Base-by-base conservation (phyloP, 2,113 vertebrate species). In the Acanthochromis polyacanthus region DNA sequence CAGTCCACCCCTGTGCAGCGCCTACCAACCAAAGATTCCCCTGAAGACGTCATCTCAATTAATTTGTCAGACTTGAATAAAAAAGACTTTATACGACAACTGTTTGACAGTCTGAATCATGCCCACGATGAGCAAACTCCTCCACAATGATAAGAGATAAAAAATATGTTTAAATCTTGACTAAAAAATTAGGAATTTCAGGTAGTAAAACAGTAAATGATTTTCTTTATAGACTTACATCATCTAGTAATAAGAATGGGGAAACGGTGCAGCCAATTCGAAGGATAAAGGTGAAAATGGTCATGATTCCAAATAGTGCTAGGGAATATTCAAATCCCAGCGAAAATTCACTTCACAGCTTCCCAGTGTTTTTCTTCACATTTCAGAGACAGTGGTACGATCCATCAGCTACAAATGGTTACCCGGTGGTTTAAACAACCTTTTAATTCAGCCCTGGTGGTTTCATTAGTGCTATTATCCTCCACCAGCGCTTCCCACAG, bases 401-500 rank as follows among this genome's bases (percentile, higher is more conserved):
- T 87, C 25, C 50, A 48, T 28, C 55, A 48, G 0, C 60, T 59
- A 2, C 51, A 80, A 67, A 73, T 56, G 40, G 48, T 66, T 20
- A 58, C n/a, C 51, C 43, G 58, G 32, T 56, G 17, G 46, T 71
- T 70, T 82, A 45, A 75, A 61, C 58, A 74, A 23, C 30, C 60
- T 77, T 72, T 82, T 75, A 80, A 71, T 71, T 78, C 63, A 84
- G 25, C 64, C 60, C 56, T 32, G 3, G 28, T 11, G 75, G 71
- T 81, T 86, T 88, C 60, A 82, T 81, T 82, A 73, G 22, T 48
- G 12, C 64, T 52, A 72, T 82, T 61, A 70, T 82, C 55, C 23
- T 75, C 55, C 75, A 23, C 55, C 20, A 59, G 55, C 53, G 12
- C 53, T 60, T 75, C 55, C 57, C 78, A 57, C 66, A 68, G 55